Base-by-base conservation (phyloP, 1,140 invertebrate species). In the Armadillidium nasatum region DNA sequence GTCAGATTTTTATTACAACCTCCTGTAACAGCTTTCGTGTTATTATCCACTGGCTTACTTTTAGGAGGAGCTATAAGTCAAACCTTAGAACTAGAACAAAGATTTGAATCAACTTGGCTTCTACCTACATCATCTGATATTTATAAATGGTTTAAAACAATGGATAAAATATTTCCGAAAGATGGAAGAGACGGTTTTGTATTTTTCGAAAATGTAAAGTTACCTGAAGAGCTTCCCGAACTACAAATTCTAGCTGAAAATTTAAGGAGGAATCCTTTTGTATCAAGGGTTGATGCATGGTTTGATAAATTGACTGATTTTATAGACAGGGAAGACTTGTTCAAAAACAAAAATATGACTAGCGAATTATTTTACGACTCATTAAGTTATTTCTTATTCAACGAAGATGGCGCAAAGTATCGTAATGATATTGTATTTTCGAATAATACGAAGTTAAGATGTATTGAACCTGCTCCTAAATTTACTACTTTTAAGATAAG, bases 61-160 rank as follows among this genome's bases (percentile, higher is more conserved):
- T 43, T 83, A 10, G 80, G 79, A 67, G 76, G 83, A 13, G 83
- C 83, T 44, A 60, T 82, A 0, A 84, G 82, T 79, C 85, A 85
- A 7, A 85, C 87, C 23, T 84, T 85, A 46, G 82, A 86, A 9
- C 79, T 88, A 67, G 82, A 85, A 33, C 86, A 87, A 76, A 86
- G 88, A 73, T 89, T 88, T 81, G 87, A 88, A 79, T 85, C 87
- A 0, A 83, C 85, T 43, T 85, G 85, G 83, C 88, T 88, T 80
- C 82, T 89, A n/a, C 87, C 88, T 54, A 83, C 84, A 69, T 83
- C 83, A 4, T 87, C 86, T 2, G 86, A 87, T 78, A 84, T 86
- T 0, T 83, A 85, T 0, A 80, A 83, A 69, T 86, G 84, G 69
- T 84, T 85, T 75, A 78, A 85, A 7, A 85, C 86, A 68, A 80